Conservation (phyloP, 2,797 vertebrate genomes). For the Morus bassanus region DNA sequence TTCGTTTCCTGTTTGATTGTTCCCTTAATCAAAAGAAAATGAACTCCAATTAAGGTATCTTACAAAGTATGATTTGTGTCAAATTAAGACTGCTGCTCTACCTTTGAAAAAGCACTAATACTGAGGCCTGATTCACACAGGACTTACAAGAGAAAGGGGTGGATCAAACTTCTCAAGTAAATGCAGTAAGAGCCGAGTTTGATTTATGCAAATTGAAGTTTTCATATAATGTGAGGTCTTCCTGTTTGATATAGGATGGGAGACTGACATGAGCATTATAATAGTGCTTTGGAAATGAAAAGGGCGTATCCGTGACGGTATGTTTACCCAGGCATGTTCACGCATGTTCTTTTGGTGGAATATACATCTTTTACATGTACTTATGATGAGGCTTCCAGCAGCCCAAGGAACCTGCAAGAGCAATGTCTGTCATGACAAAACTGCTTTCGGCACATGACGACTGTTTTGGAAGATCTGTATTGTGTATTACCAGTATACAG, state of each 20-base stretch:
- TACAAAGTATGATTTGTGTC: background rate
- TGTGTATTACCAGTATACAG: background rate
- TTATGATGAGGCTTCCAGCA: background rate
- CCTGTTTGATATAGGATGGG: background rate
- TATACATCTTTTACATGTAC: fast-evolving
- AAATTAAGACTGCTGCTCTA: background rate
- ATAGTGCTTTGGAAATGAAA: background rate
- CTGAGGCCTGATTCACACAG: background rate
- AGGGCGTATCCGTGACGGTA: background rate
- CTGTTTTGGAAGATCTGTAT: background rate
- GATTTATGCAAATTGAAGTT: background rate
- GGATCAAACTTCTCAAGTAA: background rate
- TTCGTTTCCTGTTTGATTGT: background rate
- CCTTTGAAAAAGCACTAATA: background rate
- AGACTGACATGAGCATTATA: background rate
- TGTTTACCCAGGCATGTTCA: background rate
- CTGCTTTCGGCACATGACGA: fast-evolving
- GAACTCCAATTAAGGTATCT: background rate
- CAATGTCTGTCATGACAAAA: fast-evolving
- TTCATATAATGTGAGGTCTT: background rate
- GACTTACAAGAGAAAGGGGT: background rate
- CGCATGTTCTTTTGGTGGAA: background rate
- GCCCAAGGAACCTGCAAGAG: background rate
- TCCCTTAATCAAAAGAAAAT: background rate
- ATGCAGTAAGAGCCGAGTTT: fast-evolving